These are phyloP conservation scores for Lampropteryx suffumata DNA, from an alignment of 2,888 invertebrate species.

Conservation along the genomic window DNA sequence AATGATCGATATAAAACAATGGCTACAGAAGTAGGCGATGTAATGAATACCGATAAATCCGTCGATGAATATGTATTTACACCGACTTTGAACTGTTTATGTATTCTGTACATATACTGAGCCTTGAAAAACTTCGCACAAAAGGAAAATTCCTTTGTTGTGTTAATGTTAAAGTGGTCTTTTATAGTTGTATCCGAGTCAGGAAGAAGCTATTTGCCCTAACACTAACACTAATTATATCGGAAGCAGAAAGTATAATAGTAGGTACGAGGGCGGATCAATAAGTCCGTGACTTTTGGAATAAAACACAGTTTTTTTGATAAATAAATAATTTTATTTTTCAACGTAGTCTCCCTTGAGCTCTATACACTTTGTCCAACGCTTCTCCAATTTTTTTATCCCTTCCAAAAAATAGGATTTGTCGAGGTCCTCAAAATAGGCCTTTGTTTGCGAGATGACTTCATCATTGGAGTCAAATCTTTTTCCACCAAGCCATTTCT, in stretches of 20 bases:
- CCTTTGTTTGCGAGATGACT: too few relatives aligned
- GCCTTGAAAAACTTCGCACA: slow-evolving; percentile 26
- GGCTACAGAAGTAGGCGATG: not conserved
- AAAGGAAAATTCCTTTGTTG: slow-evolving; percentile 29
- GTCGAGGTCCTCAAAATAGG: too few relatives aligned
- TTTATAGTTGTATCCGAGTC: not conserved
- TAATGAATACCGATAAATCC: slow-evolving; percentile 17
- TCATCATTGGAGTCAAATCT: too few relatives aligned
- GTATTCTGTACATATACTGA: slow-evolving; percentile 25
- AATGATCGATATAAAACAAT: slow-evolving; percentile 7
- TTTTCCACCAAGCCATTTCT: too few relatives aligned
- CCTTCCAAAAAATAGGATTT: too few relatives aligned
- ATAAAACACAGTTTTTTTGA: too few relatives aligned
- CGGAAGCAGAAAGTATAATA: slow-evolving; percentile 13
- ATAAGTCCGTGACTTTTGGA: too few relatives aligned
- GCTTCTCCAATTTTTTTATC: too few relatives aligned
- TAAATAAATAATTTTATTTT: too few relatives aligned
- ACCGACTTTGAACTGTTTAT: slow-evolving; percentile 23
- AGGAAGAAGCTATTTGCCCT: slow-evolving; percentile 17
- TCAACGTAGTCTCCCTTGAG: too few relatives aligned
- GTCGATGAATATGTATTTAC: slow-evolving; percentile 23
- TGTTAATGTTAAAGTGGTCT: slow-evolving; percentile 12
- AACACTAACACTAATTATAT: slow-evolving; percentile 9
- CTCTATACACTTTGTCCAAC: too few relatives aligned
- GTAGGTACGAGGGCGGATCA: too few relatives aligned